Conservation (phyloP, 2,113 vertebrate genomes). For the Ptyas mucosa region DNA sequence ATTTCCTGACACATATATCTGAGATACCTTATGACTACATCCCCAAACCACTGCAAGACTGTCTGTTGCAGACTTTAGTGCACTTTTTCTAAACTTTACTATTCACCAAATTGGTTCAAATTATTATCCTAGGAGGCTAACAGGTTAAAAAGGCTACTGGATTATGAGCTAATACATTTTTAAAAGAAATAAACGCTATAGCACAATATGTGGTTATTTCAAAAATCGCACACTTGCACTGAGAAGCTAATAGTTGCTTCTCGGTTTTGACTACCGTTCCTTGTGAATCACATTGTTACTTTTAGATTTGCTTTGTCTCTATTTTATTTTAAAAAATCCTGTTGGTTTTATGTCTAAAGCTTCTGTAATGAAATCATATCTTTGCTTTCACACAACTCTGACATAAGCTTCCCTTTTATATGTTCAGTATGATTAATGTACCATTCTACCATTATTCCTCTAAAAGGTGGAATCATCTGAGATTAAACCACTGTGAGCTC, state of each 20-base stretch:
- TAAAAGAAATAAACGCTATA: neutral
- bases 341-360: neutral
- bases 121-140: neutral
- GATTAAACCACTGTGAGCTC: neutral
- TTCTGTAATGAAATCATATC: neutral
- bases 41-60: neutral
- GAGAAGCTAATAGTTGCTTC: neutral
- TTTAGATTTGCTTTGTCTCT: neutral
- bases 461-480: neutral
- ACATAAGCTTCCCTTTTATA: neutral
- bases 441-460: neutral
- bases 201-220: neutral
- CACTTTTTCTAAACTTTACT: neutral
- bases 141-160: neutral
- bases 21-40: slow-evolving; percentile 39
- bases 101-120: neutral
- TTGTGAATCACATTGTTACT: neutral
- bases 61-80: neutral
- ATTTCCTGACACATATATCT: neutral
- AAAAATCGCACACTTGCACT: neutral
- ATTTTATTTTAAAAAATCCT: neutral
- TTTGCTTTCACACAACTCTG: neutral
- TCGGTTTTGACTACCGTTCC: neutral
- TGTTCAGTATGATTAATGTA: neutral
- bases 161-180: neutral